Conservation (phyloP, 2,113 vertebrate species). For the Aldabrachelys gigantea region DNA sequence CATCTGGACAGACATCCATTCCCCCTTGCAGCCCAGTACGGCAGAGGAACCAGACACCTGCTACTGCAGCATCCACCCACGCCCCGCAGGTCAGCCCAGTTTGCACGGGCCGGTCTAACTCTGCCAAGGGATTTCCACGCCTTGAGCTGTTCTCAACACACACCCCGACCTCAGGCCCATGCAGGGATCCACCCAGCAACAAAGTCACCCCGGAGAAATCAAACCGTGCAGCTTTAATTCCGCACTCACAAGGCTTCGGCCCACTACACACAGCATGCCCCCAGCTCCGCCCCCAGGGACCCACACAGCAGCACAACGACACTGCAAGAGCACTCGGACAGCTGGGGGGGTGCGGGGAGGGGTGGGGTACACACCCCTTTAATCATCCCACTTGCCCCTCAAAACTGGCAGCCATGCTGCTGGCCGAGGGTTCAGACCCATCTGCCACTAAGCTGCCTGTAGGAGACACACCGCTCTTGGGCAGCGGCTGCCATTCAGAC, state of each 20-base stretch:
- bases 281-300: not conserved
- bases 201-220: not conserved
- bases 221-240: not conserved
- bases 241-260: constrained; percentile 27
- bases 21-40: not conserved
- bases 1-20: not conserved
- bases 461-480: not conserved
- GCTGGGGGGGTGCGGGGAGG: not conserved
- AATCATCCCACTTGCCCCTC: not conserved
- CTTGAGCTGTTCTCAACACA: too few species aligned
- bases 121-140: not conserved
- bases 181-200: constrained; percentile 10
- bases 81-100: not conserved
- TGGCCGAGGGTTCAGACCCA: not conserved
- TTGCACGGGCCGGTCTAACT: not conserved
- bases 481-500: not conserved
- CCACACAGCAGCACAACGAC: constrained; percentile 44
- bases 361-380: not conserved
- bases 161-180: not conserved
- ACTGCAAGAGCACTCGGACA: constrained; percentile 57
- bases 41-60: not conserved
- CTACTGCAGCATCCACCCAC: too few species aligned
- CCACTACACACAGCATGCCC: constrained; percentile 26
- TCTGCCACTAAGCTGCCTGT: not conserved
- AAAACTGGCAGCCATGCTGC: too few species aligned